phyloP scores from a whole-genome alignment of 2,888 invertebrate genomes.

The Drosophila fulvimacula region DNA sequence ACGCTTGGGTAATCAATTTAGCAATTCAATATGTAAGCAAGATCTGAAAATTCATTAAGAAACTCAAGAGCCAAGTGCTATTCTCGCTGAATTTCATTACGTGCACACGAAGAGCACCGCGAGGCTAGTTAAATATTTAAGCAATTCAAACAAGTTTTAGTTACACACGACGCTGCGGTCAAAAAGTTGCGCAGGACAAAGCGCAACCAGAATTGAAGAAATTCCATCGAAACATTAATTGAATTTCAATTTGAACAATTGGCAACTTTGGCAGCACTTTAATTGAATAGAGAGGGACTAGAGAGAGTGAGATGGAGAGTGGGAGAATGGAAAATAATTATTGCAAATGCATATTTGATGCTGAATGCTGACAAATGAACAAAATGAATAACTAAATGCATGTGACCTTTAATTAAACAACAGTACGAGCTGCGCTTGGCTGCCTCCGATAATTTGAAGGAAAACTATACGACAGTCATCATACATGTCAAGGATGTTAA shows the following conservation, averaged over 20 bases:
- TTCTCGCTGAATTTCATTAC: conserved; percentile 63
- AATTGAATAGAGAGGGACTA: conserved; percentile 35
- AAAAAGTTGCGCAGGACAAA: conserved; percentile 46
- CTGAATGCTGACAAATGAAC: conserved; percentile 19
- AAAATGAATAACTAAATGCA: conserved; percentile 33
- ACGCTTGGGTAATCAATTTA: conserved; percentile 43
- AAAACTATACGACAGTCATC: conserved; percentile 98
- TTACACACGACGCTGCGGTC: conserved; percentile 46
- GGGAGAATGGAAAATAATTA: neutral
- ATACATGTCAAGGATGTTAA: conserved; percentile 99
- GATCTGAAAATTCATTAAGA: conserved; percentile 69
- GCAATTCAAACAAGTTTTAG: conserved; percentile 64
- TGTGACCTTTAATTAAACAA: conserved; percentile 42
- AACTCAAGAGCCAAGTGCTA: conserved; percentile 44
- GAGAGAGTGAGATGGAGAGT: neutral
- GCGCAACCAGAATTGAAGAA: conserved; percentile 16
- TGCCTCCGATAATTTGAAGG: conserved; percentile 97
- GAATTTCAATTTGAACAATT: conserved; percentile 74
- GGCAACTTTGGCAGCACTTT: conserved; percentile 32
- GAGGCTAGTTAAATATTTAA: conserved; percentile 73
- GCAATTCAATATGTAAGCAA: conserved; percentile 35
- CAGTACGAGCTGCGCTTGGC: conserved; percentile 97
- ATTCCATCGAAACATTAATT: conserved; percentile 59
- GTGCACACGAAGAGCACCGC: conserved; percentile 46
- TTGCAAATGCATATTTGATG: conserved; percentile 11